Percentiles rank a stretch among this genome's conserved stretches.
Evolutionary conservation across 2,113 vertebrate species (phyloP).

Genomic region (Gambusia affinis): DNA sequence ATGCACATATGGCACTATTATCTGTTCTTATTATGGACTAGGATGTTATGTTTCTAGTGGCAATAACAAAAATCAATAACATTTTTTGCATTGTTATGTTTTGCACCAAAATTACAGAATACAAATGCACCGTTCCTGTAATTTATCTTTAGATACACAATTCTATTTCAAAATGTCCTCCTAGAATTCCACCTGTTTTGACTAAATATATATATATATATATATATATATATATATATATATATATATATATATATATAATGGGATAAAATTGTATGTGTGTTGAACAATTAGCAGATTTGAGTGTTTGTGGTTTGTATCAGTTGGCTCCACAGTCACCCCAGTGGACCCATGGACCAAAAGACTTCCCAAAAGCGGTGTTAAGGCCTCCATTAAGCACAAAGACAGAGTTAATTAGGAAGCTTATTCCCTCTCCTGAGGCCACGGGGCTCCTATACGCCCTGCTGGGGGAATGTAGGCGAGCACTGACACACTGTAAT

Average conservation of each 20-base stretch:
- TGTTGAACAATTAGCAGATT: conserved; percentile 16
- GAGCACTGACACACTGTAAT: conserved; percentile 69
- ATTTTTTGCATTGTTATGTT: not conserved
- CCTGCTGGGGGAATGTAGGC: conserved; percentile 60
- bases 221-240: too few relatives aligned
- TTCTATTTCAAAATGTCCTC: not conserved
- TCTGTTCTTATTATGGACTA: not conserved
- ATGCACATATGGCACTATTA: conserved; percentile 1
- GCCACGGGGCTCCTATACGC: conserved; percentile 57
- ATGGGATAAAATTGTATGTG: conserved; percentile 1
- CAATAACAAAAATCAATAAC: not conserved
- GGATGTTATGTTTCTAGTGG: not conserved
- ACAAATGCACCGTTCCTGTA: not conserved
- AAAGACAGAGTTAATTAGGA: conserved; percentile 82
- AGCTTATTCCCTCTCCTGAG: conserved; percentile 78
- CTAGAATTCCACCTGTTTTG: not conserved
- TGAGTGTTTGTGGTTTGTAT: conserved; percentile 52
- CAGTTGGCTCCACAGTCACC: conserved; percentile 55
- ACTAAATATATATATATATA: not conserved
- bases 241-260: not conserved
- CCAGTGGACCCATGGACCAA: conserved; percentile 53
- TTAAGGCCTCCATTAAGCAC: conserved; percentile 75
- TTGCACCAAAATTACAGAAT: not conserved
- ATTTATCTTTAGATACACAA: not conserved
- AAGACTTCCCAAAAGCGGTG: conserved; percentile 65